Percentiles rank a stretch among this genome's conserved stretches.
phyloP scores from a whole-genome alignment of 2,797 vertebrate genomes.

The Champsocephalus gunnari region DNA sequence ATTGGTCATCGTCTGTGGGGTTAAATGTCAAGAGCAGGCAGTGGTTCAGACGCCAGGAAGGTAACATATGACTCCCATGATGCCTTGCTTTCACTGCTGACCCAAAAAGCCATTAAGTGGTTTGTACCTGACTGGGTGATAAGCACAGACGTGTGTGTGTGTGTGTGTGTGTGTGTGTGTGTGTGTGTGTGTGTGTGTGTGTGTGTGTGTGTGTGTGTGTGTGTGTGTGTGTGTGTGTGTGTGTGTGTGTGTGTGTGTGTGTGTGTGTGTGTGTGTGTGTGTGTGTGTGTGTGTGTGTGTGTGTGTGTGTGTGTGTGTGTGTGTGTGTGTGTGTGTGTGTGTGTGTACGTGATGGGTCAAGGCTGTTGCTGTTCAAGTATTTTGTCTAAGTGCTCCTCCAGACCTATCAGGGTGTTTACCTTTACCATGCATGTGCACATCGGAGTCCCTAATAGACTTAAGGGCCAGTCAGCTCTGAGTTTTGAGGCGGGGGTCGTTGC shows the following conservation, averaged over 20 bases:
- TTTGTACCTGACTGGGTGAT: conserved; percentile 55
- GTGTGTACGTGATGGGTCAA: conserved; percentile 49
- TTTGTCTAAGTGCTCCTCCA: conserved; percentile 71
- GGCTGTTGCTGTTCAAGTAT: conserved; percentile 46
- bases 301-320: conserved; percentile 3
- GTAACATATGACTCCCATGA: conserved; percentile 76
- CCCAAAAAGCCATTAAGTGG: conserved; percentile 70
- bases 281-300: background rate
- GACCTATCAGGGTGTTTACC: conserved; percentile 65
- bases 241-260: background rate
- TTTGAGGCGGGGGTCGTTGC: conserved; percentile 34
- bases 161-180: background rate
- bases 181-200: conserved; percentile 9
- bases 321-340: conserved; percentile 16
- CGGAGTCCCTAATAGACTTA: conserved; percentile 46
- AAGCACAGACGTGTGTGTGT: conserved; percentile 22
- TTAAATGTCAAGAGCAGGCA: conserved; percentile 75
- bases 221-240: conserved; percentile 7
- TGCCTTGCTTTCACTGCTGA: conserved; percentile 68
- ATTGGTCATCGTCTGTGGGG: conserved; percentile 42
- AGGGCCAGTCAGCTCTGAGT: conserved; percentile 39
- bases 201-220: conserved; percentile 14
- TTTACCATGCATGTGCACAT: conserved; percentile 45
- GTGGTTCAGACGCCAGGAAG: conserved; percentile 69
- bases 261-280: conserved; percentile 15